Evolutionary conservation across 2,797 vertebrate genomes (phyloP).

Genomic region (Parauchenoglanis ngamensis): DNA sequence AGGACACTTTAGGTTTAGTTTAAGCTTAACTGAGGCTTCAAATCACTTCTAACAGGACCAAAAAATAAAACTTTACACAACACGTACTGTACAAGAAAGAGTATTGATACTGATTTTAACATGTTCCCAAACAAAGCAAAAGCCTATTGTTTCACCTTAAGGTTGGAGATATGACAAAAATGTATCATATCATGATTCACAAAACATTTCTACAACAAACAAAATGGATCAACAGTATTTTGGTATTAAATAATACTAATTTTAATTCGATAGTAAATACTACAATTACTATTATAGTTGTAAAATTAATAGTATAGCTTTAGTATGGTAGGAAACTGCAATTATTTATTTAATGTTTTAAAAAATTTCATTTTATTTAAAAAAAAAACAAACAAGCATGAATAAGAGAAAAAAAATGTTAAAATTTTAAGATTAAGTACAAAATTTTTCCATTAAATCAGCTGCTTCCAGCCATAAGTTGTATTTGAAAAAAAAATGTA

Average conservation of each 20-base stretch:
- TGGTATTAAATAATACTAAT: neutral
- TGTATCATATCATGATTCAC: neutral
- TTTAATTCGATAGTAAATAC: too few species aligned
- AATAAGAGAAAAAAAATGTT: too few species aligned
- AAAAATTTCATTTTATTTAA: neutral
- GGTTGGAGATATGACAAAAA: neutral
- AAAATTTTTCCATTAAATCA: neutral
- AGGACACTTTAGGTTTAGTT: neutral
- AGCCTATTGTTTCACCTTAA: neutral
- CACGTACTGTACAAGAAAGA: neutral
- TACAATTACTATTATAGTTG: too few species aligned
- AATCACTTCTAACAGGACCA: neutral
- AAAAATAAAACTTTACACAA: neutral
- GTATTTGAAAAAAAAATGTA: too few species aligned
- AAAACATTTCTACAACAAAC: neutral
- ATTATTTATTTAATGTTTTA: neutral
- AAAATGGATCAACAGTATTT: neutral
- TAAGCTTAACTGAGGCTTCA: neutral
- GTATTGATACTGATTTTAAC: neutral
- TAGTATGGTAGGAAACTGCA: too few species aligned
- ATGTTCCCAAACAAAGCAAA: neutral
- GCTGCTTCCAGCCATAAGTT: neutral
- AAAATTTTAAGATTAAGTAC: neutral
- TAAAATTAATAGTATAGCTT: neutral
- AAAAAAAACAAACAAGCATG: neutral